Evolutionary conservation across 2,797 vertebrate genomes (phyloP), one percentile per base, ranked within the genome.

Genomic region (Sternarchorhynchus goeldii): DNA sequence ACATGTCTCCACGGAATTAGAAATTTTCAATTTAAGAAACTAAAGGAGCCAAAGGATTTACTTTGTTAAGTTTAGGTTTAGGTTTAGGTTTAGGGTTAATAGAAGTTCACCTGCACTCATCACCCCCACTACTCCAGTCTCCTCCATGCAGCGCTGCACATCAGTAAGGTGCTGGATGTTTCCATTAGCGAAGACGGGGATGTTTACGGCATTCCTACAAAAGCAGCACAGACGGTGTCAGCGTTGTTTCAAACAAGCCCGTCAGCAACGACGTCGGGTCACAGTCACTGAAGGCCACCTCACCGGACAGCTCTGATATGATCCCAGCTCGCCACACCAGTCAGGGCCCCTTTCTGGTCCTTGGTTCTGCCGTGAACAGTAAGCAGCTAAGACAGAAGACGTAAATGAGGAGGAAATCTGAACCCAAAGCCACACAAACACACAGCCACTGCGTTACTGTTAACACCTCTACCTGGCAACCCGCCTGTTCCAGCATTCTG

Each of bases 131-230:
- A 95, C 97, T 0, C 96, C 96, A 0, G 97, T 98, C 87, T 96
- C 95, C 87, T 91, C 93, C 66, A 99, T 93, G 87, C 97, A 99
- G 56, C 90, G 92, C 69, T 97, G 93, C 87, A 98, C 96, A 1
- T 99, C 97, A 16, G 91, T 92, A 88, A 98, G 90, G 85, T 95
- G 92, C 77, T 95, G 97, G 88, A 99, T 98, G 88, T 99, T 99
- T 67, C 97, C 97, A 0, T 99, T 99, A 53, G 97, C 97, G 86
- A 99, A 98, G 36, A 99, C 95, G 0, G 97, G 97, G 84, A 99
- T 99, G 82, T 84, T 93, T 8, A 99, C 95, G 0, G 95, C 95
- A 85, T 93, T 94, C 89, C 97, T 99, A 58, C 3, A 84, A 6
- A 14, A n/a, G 50, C 3, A 65, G 45, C 8, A 50, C 2, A 32